Conservation (phyloP, 2,797 vertebrate species). For the Carduelis carduelis region DNA sequence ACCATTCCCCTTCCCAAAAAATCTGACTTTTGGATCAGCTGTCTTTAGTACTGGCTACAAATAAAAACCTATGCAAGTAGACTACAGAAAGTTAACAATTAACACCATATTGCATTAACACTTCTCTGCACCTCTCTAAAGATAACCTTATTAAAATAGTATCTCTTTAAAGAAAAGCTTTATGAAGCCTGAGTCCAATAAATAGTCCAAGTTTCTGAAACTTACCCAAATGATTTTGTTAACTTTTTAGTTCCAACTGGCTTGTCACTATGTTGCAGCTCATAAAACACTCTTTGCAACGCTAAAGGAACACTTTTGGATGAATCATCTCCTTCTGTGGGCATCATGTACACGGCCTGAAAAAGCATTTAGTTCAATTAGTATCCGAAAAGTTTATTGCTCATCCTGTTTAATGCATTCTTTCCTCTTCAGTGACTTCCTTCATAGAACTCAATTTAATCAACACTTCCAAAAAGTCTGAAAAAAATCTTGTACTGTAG, state of each 20-base stretch:
- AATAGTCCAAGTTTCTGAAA: background rate
- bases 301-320: conserved; percentile 98
- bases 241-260: conserved; percentile 98
- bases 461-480: background rate
- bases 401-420: background rate
- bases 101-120: background rate
- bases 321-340: conserved; percentile 97
- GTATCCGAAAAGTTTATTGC: background rate
- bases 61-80: background rate
- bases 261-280: conserved; percentile 98
- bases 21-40: background rate
- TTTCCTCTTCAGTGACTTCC: background rate
- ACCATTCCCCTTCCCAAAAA: background rate
- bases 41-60: background rate
- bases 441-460: background rate
- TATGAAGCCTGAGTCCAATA: background rate
- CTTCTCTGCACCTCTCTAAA: background rate
- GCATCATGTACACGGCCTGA: conserved; percentile 99
- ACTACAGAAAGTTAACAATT: background rate
- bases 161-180: background rate
- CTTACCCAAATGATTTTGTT: conserved; percentile 98
- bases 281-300: conserved; percentile 97
- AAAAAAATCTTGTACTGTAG: background rate
- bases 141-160: background rate
- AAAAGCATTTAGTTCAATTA: conserved; percentile 56